Percentiles rank a stretch among this genome's conserved stretches.
These are phyloP conservation scores for Sander vitreus DNA, from an alignment of 2,113 vertebrate genomes.

Conservation along the genomic window DNA sequence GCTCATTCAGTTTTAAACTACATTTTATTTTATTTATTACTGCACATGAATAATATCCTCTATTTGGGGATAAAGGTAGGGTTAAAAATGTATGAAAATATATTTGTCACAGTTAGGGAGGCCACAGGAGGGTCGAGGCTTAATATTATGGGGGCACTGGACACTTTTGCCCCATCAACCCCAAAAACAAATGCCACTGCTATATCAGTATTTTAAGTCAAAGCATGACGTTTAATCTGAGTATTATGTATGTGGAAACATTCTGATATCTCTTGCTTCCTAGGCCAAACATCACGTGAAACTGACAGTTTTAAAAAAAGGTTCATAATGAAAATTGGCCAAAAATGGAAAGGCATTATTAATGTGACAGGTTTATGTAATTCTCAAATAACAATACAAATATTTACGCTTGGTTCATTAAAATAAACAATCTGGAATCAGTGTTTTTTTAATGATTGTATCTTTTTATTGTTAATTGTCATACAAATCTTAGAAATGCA, in stretches of 20 bases:
- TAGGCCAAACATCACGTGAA: not conserved
- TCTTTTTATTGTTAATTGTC: slow-evolving; percentile 75
- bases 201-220: slow-evolving; percentile 36
- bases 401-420: not conserved
- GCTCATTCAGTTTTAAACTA: too few relatives aligned
- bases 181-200: too few relatives aligned
- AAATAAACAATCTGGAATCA: not conserved
- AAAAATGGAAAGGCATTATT: not conserved
- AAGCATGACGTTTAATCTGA: slow-evolving; percentile 63
- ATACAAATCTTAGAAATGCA: slow-evolving; percentile 53
- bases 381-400: not conserved
- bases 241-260: slow-evolving; percentile 53
- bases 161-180: too few relatives aligned
- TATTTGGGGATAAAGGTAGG: too few relatives aligned
- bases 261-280: not conserved
- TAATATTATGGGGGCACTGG: too few relatives aligned
- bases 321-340: not conserved
- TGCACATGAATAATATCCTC: too few relatives aligned
- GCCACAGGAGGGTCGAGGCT: too few relatives aligned
- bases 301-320: not conserved
- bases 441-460: slow-evolving; percentile 64
- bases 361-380: not conserved
- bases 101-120: too few relatives aligned
- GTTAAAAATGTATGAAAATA: too few relatives aligned
- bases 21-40: too few relatives aligned